Evolutionary conservation across 2,113 vertebrate genomes (phyloP).

Genomic region (Hippocampus abdominalis): DNA sequence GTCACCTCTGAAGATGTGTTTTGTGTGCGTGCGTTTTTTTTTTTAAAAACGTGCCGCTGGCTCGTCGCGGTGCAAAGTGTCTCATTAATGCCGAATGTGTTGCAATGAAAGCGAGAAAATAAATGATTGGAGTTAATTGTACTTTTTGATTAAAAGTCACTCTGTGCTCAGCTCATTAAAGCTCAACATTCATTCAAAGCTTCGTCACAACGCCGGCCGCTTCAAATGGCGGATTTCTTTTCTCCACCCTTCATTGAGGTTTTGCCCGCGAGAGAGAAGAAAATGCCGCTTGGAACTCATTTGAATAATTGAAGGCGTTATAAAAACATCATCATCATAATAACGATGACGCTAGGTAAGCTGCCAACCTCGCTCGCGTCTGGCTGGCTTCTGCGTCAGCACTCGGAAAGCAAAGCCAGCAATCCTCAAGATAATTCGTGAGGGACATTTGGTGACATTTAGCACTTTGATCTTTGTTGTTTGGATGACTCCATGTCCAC

Average conservation of each 20-base stretch:
- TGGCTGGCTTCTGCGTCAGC: too few relatives aligned
- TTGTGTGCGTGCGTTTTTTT: background rate
- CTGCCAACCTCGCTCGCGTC: too few relatives aligned
- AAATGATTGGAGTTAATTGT: background rate
- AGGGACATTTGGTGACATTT: too few relatives aligned
- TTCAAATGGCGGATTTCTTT: background rate
- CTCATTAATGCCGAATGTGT: background rate
- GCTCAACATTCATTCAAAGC: background rate
- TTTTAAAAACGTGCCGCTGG: background rate
- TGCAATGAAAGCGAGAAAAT: background rate
- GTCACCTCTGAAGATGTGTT: background rate
- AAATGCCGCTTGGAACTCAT: too few relatives aligned
- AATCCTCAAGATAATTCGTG: too few relatives aligned
- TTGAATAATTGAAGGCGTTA: too few relatives aligned
- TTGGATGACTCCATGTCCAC: too few relatives aligned
- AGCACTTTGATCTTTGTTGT: too few relatives aligned
- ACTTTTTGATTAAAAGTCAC: background rate
- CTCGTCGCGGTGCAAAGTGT: background rate
- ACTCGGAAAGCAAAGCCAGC: too few relatives aligned
- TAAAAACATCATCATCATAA: too few relatives aligned
- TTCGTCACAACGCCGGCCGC: background rate
- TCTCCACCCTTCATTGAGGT: background rate
- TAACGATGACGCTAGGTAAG: too few relatives aligned
- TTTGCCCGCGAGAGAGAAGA: background rate
- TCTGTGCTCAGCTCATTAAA: constrained; percentile 32